Conservation (phyloP, 2,113 vertebrate genomes). For the Cyanoliseus patagonus region DNA sequence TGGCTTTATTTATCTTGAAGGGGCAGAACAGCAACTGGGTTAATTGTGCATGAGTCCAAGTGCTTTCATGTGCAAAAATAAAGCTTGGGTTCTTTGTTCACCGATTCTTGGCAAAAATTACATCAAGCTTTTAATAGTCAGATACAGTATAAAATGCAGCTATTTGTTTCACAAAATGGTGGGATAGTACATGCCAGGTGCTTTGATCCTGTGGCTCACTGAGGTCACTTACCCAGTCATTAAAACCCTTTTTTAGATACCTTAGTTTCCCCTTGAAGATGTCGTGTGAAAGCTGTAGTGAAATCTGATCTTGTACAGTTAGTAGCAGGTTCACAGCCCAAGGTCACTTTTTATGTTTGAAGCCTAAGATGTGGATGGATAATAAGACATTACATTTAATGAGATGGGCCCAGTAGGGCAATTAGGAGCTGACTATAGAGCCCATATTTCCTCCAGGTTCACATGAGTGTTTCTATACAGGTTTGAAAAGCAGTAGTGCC, state of each 20-base stretch:
- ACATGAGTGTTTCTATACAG: neutral
- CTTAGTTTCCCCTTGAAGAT: neutral
- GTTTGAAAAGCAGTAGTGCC: neutral
- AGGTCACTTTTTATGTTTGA: neutral
- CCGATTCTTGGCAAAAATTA: neutral
- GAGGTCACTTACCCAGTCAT: neutral
- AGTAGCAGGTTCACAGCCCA: conserved; percentile 1
- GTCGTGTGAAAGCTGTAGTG: neutral
- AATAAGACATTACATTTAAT: conserved; percentile 36
- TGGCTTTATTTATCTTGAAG: neutral
- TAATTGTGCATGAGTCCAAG: neutral
- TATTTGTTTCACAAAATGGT: neutral
- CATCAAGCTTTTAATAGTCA: neutral
- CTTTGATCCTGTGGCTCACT: neutral
- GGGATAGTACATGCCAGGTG: neutral
- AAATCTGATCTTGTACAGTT: conserved; percentile 4
- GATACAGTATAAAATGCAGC: neutral
- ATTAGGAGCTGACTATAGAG: conserved; percentile 36
- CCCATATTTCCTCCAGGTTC: conserved; percentile 1
- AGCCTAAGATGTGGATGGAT: neutral
- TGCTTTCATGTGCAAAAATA: neutral
- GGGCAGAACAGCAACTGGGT: neutral
- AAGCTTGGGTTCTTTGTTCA: neutral
- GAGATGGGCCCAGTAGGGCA: conserved; percentile 2
- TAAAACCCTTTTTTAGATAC: neutral